Conservation (phyloP, 2,113 vertebrate genomes). For the Tragelaphus buxtoni region DNA sequence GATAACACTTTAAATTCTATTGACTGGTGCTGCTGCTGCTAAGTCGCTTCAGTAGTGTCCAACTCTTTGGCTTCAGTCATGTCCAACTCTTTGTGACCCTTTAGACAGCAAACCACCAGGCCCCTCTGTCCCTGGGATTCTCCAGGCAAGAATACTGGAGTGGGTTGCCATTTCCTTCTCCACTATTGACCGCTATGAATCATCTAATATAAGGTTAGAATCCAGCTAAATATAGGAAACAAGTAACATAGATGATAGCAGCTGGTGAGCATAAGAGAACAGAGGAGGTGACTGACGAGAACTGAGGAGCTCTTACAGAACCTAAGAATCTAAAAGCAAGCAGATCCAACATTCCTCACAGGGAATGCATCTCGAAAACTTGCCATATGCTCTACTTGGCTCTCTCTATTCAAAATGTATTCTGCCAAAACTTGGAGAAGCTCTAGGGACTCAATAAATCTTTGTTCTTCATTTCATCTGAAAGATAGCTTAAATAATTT, state of each 20-base stretch:
- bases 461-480: neutral
- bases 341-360: rapidly evolving
- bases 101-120: neutral
- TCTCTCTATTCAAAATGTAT: neutral
- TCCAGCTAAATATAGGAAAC: neutral
- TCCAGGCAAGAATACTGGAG: neutral
- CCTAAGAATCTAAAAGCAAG: neutral
- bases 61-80: neutral
- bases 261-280: rapidly evolving
- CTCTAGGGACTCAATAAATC: neutral
- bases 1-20: neutral
- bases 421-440: neutral
- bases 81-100: rapidly evolving
- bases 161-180: neutral
- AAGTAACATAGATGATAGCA: neutral
- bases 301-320: rapidly evolving
- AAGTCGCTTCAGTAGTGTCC: neutral
- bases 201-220: neutral
- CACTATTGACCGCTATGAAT: neutral
- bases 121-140: neutral
- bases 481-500: neutral
- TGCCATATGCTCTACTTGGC: neutral
- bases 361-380: rapidly evolving
- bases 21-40: neutral
- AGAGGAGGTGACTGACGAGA: neutral